Percentiles rank a stretch among this genome's conserved stretches.
Evolutionary conservation across 2,113 vertebrate species (phyloP).

Genomic region (Peromyscus californicus): DNA sequence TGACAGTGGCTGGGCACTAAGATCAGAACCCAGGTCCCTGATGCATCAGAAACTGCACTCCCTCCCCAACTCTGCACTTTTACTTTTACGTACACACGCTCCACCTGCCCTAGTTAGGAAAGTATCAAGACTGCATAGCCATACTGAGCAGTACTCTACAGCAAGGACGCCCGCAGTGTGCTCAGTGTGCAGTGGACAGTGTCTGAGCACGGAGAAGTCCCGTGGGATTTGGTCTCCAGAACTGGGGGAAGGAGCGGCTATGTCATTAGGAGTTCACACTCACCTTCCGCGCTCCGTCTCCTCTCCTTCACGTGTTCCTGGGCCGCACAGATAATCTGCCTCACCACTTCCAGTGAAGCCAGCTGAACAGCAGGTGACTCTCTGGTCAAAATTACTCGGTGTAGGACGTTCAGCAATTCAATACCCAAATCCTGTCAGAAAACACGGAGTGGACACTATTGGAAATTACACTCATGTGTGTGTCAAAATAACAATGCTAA

Average conservation of each 20-base stretch:
- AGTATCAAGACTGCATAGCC: neutral
- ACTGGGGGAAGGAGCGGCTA: neutral
- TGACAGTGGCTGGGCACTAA: neutral
- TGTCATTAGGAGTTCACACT: conserved; percentile 13
- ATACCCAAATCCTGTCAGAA: conserved; percentile 91
- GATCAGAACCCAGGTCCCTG: neutral
- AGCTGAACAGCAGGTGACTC: conserved; percentile 92
- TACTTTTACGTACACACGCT: neutral
- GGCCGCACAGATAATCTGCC: conserved; percentile 92
- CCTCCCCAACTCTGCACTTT: neutral
- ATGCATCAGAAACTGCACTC: neutral
- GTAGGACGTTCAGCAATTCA: conserved; percentile 94
- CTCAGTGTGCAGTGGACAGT: too few species aligned
- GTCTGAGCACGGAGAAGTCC: neutral
- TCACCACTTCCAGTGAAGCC: conserved; percentile 92
- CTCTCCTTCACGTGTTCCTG: conserved; percentile 96
- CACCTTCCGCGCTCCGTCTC: conserved; percentile 96
- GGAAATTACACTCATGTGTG: neutral
- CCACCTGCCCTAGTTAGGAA: neutral
- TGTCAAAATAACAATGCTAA: conserved; percentile 15
- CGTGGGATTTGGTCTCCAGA: neutral
- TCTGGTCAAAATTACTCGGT: conserved; percentile 95
- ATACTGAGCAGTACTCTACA: neutral
- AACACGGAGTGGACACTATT: conserved; percentile 64
- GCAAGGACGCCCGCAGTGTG: neutral